These are phyloP conservation scores for Centrocercus urophasianus DNA, from an alignment of 2,113 vertebrate genomes.

Conservation along the genomic window DNA sequence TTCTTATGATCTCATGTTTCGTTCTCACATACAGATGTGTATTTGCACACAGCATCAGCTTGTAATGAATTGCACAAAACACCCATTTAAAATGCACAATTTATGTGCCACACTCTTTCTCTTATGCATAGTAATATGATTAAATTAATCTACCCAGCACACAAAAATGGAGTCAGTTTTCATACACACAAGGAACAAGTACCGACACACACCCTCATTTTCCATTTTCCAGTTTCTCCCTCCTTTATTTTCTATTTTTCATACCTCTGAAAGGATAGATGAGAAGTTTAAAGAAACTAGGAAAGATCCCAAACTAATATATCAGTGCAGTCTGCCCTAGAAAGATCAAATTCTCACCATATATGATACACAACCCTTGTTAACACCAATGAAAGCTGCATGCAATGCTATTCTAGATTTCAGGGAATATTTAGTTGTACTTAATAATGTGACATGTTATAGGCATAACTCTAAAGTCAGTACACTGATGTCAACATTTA, in stretches of 20 bases:
- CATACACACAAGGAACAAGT: conserved; percentile 68
- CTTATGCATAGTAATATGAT: conserved; percentile 80
- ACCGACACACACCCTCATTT: conserved; percentile 27
- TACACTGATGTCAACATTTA: conserved; percentile 22
- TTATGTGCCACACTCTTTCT: conserved; percentile 73
- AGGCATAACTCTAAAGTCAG: background rate
- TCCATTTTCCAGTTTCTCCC: conserved; percentile 50
- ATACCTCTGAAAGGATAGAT: conserved; percentile 52
- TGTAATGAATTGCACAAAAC: conserved; percentile 78
- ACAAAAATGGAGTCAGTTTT: conserved; percentile 69
- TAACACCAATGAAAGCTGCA: conserved; percentile 22
- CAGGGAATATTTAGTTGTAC: background rate
- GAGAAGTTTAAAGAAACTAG: conserved; percentile 63
- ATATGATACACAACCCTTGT: background rate
- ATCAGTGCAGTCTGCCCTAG: conserved; percentile 55
- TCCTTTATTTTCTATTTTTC: conserved; percentile 65
- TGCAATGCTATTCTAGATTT: conserved; percentile 9
- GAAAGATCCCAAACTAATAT: conserved; percentile 61
- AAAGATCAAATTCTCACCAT: conserved; percentile 22
- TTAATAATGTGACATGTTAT: background rate
- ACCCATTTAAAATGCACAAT: conserved; percentile 72
- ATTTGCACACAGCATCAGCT: conserved; percentile 68
- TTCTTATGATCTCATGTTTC: conserved; percentile 67
- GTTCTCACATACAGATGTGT: conserved; percentile 71
- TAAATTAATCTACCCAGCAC: conserved; percentile 70